These are phyloP conservation scores for Conomelus anceps DNA, from an alignment of 2,888 invertebrate species.

Conservation along the genomic window DNA sequence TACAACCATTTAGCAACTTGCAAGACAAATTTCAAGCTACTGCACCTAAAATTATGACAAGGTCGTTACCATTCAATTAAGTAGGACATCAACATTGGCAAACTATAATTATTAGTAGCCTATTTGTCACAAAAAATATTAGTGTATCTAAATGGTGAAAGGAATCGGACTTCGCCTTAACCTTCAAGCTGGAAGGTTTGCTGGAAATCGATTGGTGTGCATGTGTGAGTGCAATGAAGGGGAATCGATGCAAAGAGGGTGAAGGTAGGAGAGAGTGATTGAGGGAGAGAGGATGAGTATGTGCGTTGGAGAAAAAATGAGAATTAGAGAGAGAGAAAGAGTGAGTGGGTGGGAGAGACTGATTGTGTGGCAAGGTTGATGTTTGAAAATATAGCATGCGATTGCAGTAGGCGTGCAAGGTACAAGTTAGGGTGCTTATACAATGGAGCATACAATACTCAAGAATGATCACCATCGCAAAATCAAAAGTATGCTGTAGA, in stretches of 20 bases:
- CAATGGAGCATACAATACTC: background rate
- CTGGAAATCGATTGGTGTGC: background rate
- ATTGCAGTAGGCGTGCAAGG: background rate
- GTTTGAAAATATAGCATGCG: background rate
- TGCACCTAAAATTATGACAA: background rate
- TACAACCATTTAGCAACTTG: background rate
- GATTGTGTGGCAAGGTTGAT: background rate
- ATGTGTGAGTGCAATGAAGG: too few species aligned
- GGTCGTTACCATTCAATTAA: background rate
- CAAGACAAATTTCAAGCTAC: background rate
- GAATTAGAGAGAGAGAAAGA: too few species aligned
- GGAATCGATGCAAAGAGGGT: background rate
- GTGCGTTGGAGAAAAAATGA: too few species aligned
- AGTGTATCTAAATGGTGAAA: background rate
- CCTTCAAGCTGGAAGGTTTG: background rate
- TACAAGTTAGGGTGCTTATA: background rate
- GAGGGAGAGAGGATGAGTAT: too few species aligned
- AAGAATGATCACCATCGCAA: too few species aligned
- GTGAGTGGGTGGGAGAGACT: too few species aligned
- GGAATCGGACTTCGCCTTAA: background rate
- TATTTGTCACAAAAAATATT: background rate
- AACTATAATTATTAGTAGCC: background rate
- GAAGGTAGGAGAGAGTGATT: too few species aligned
- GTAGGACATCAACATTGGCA: background rate
- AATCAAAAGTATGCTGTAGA: too few species aligned